These are phyloP conservation scores for Oncorhynchus keta DNA, from an alignment of 2,113 vertebrate species.

Conservation along the genomic window DNA sequence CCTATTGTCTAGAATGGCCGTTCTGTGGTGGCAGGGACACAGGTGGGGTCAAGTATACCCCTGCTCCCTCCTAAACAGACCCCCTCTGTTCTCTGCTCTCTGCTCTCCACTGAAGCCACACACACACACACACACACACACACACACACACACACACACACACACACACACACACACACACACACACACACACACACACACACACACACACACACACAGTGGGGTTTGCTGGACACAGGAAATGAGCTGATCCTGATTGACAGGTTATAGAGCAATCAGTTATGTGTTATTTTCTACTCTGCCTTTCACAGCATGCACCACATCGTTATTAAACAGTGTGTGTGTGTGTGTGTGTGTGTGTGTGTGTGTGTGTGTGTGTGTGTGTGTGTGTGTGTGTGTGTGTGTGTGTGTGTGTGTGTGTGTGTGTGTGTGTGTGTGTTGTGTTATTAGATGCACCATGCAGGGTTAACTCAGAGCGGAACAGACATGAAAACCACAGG, in stretches of 20 bases:
- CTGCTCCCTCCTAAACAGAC: conserved; percentile 21
- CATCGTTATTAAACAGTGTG: neutral
- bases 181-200: conserved; percentile 59
- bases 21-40: conserved; percentile 56
- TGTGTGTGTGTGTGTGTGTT: no score
- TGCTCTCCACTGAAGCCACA: conserved; percentile 57
- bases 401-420: neutral
- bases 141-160: no score
- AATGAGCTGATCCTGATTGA: conserved; percentile 71
- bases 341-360: neutral
- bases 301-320: conserved; percentile 46
- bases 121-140: conserved; percentile 6
- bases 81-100: conserved; percentile 27
- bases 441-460: neutral
- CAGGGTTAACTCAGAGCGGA: neutral
- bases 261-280: conserved; percentile 61
- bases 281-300: conserved; percentile 59
- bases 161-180: no score
- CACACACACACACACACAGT: conserved; percentile 60
- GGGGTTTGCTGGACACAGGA: conserved; percentile 58
- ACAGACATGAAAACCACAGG: neutral
- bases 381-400: neutral
- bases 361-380: neutral
- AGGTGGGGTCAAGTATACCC: conserved; percentile 58
- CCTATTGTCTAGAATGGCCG: conserved; percentile 64